These are phyloP conservation scores for Pimpla rufipes DNA, from an alignment of 2,888 invertebrate genomes.

Conservation along the genomic window DNA sequence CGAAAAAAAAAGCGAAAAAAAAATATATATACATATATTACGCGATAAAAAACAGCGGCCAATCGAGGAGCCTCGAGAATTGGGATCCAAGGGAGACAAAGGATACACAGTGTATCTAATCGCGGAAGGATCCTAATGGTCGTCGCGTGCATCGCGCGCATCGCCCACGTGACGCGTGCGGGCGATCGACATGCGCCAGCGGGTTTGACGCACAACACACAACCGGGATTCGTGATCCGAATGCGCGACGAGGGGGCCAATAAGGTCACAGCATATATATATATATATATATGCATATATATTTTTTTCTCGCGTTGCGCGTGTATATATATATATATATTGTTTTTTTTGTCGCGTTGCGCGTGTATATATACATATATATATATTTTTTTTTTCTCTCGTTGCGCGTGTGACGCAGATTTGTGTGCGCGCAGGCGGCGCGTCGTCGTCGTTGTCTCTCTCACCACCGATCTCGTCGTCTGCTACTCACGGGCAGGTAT, in stretches of 20 bases:
- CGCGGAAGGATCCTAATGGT: slow-evolving; percentile 26
- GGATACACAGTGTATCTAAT: too few species aligned
- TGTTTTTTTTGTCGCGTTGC: too few species aligned
- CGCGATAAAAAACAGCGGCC: too few species aligned
- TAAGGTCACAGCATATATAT: slow-evolving; percentile 26
- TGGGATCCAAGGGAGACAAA: too few species aligned
- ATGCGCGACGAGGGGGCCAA: slow-evolving; percentile 55
- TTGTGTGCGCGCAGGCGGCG: too few species aligned
- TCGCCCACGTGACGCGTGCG: slow-evolving; percentile 65
- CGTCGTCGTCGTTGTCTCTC: not conserved
- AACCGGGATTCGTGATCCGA: slow-evolving; percentile 42
- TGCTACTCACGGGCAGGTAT: slow-evolving; percentile 60
- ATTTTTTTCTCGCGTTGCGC: slow-evolving; percentile 25
- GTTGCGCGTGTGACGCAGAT: too few species aligned
- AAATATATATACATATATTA: too few species aligned
- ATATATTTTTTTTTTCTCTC: too few species aligned
- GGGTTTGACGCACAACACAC: slow-evolving; percentile 23
- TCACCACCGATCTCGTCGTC: not conserved
- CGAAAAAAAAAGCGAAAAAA: not conserved
- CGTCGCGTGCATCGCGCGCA: slow-evolving; percentile 32
- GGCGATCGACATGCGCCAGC: slow-evolving; percentile 66
- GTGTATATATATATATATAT: slow-evolving; percentile 29
- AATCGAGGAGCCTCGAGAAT: too few species aligned
- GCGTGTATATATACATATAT: too few species aligned
- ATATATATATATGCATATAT: not conserved